Conservation (phyloP, 2,888 invertebrate genomes). For the Eupithecia vulgata region DNA sequence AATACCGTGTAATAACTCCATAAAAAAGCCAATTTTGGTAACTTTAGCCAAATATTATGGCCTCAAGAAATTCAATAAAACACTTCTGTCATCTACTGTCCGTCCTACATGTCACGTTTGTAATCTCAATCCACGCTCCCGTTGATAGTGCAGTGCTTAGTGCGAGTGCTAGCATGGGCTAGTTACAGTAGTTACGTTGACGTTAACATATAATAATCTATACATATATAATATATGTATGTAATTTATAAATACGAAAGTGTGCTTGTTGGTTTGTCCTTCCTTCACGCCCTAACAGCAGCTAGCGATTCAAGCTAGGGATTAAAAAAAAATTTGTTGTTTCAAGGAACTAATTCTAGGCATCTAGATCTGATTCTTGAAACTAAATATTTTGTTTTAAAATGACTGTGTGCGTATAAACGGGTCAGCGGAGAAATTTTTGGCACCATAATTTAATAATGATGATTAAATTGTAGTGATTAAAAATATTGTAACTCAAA, state of each 20-base stretch:
- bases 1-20: neutral
- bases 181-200: neutral
- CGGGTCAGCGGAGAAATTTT: too few species aligned
- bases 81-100: conserved; percentile 15
- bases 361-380: neutral
- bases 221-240: too few species aligned
- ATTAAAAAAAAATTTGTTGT: too few species aligned
- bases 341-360: too few species aligned
- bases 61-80: neutral
- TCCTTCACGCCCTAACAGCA: too few species aligned
- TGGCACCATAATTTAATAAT: too few species aligned
- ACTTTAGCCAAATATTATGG: neutral
- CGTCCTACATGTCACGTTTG: conserved; percentile 39
- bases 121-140: conserved; percentile 43
- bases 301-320: too few species aligned
- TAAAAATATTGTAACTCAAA: too few species aligned
- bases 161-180: conserved; percentile 1
- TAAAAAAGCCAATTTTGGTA: neutral
- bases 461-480: too few species aligned
- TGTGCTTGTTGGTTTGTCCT: too few species aligned
- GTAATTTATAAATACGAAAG: too few species aligned
- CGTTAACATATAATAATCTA: neutral
- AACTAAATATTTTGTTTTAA: neutral
- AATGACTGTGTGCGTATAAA: neutral
- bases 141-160: conserved; percentile 36